phyloP scores from a whole-genome alignment of 2,888 invertebrate genomes.

The Acleris laterana region DNA sequence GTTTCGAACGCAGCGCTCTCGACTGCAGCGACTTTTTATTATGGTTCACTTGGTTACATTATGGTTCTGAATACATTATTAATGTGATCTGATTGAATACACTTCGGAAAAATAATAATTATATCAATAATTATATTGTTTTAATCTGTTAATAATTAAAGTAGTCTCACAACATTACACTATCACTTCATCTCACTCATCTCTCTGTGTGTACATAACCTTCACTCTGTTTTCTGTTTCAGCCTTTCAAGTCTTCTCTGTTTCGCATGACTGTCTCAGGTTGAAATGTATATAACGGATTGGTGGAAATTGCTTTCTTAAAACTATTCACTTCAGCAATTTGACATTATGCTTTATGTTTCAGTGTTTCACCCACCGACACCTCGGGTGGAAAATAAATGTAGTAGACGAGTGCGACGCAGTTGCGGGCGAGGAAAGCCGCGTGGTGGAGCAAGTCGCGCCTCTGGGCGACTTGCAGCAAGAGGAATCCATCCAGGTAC shows the following conservation, averaged over 20 bases:
- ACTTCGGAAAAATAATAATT: too few relatives aligned
- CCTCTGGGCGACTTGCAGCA: slow-evolving; percentile 64
- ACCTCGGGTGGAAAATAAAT: slow-evolving; percentile 97
- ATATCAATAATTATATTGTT: not conserved
- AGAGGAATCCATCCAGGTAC: slow-evolving; percentile 87
- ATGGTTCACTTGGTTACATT: too few relatives aligned
- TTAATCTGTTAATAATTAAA: slow-evolving; percentile 17
- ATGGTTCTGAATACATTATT: too few relatives aligned
- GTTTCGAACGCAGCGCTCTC: too few relatives aligned
- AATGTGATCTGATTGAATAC: too few relatives aligned
- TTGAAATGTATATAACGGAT: slow-evolving; percentile 52
- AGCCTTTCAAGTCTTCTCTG: slow-evolving; percentile 80
- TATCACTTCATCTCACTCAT: slow-evolving; percentile 38
- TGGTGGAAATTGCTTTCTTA: slow-evolving; percentile 55
- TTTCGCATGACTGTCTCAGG: slow-evolving; percentile 71
- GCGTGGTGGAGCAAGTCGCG: slow-evolving; percentile 69
- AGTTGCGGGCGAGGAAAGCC: slow-evolving; percentile 82
- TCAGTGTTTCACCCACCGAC: slow-evolving; percentile 96
- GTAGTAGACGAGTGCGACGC: slow-evolving; percentile 92
- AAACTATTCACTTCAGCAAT: not conserved
- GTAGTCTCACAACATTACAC: slow-evolving; percentile 40
- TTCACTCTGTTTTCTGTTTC: slow-evolving; percentile 81
- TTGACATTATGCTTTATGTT: slow-evolving; percentile 49
- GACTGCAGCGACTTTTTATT: too few relatives aligned
- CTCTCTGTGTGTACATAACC: slow-evolving; percentile 71